These are phyloP conservation scores for Abscondita cerata DNA, from an alignment of 2,888 invertebrate species.

Conservation along the genomic window DNA sequence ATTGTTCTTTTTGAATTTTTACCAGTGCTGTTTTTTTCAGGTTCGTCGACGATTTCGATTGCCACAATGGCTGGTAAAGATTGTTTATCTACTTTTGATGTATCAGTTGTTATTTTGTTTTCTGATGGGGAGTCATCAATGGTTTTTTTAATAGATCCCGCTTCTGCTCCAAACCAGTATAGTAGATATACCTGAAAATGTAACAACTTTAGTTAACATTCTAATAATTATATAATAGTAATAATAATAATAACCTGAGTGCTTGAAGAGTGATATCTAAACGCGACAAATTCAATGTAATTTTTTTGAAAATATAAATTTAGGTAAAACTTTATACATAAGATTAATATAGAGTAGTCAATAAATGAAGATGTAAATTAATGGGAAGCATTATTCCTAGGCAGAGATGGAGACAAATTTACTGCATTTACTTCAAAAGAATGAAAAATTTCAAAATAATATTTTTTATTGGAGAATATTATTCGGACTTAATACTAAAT, in stretches of 20 bases:
- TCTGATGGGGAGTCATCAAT: constrained; percentile 13
- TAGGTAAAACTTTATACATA: too few relatives aligned
- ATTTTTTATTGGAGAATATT: too few relatives aligned
- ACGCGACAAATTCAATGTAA: too few relatives aligned
- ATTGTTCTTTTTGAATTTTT: constrained; percentile 70
- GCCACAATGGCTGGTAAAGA: constrained; percentile 66
- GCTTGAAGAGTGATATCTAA: too few relatives aligned
- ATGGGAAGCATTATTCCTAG: too few relatives aligned
- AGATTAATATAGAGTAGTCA: too few relatives aligned
- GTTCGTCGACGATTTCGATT: constrained; percentile 68
- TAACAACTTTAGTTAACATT: neutral
- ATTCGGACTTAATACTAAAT: too few relatives aligned
- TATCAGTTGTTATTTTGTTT: constrained; percentile 7
- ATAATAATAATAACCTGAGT: neutral
- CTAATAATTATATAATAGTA: neutral
- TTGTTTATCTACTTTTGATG: constrained; percentile 10
- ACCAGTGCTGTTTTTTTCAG: constrained; percentile 57
- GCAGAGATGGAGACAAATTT: too few relatives aligned
- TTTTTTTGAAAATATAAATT: too few relatives aligned
- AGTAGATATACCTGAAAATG: constrained; percentile 16
- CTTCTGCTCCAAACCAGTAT: neutral
- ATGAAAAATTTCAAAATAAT: too few relatives aligned
- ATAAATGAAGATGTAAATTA: too few relatives aligned
- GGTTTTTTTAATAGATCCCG: constrained; percentile 28
- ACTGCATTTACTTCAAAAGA: too few relatives aligned